A percentile compares a stretch with the other conserved stretches of the same genome.
These are phyloP conservation scores for Archaeoteleia sp. DNA, from an alignment of 2,888 invertebrate species.

Conservation along the genomic window DNA sequence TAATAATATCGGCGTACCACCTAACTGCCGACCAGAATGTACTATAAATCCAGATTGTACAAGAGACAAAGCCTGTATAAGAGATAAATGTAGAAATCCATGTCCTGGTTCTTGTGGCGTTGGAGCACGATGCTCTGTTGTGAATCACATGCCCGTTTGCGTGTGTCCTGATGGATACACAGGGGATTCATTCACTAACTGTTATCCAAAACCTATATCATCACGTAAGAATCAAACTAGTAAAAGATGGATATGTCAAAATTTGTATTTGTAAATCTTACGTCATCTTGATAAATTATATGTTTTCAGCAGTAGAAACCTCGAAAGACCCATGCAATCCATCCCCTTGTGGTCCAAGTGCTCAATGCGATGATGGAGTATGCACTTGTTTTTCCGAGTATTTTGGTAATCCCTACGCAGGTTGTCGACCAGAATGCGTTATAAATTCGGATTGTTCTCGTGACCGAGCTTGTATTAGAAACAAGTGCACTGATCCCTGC, in stretches of 20 bases:
- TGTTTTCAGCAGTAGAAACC: conserved; percentile 11
- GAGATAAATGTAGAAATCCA: conserved; percentile 89
- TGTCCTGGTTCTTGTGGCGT: conserved; percentile 89
- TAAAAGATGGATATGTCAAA: too few species aligned
- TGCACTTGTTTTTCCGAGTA: conserved; percentile 85
- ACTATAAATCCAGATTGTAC: conserved; percentile 85
- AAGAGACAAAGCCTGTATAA: conserved; percentile 84
- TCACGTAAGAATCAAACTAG: conserved; percentile 25
- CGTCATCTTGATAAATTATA: not conserved
- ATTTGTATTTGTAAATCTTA: too few species aligned
- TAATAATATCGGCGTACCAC: conserved; percentile 85
- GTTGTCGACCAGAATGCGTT: conserved; percentile 88
- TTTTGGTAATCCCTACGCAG: conserved; percentile 84
- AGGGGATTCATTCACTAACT: conserved; percentile 82
- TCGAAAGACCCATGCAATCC: conserved; percentile 30
- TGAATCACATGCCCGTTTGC: conserved; percentile 88
- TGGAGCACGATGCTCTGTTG: conserved; percentile 84
- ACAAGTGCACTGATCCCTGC: conserved; percentile 83
- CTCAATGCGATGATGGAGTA: conserved; percentile 81
- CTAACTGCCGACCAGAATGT: conserved; percentile 87
- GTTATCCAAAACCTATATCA: conserved; percentile 72
- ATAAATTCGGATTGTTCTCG: conserved; percentile 82
- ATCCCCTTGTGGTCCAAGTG: conserved; percentile 85
- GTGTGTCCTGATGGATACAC: conserved; percentile 81
- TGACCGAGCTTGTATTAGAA: conserved; percentile 86